These are phyloP conservation scores for Nysson spinosus DNA, from an alignment of 2,888 invertebrate genomes.

Conservation along the genomic window DNA sequence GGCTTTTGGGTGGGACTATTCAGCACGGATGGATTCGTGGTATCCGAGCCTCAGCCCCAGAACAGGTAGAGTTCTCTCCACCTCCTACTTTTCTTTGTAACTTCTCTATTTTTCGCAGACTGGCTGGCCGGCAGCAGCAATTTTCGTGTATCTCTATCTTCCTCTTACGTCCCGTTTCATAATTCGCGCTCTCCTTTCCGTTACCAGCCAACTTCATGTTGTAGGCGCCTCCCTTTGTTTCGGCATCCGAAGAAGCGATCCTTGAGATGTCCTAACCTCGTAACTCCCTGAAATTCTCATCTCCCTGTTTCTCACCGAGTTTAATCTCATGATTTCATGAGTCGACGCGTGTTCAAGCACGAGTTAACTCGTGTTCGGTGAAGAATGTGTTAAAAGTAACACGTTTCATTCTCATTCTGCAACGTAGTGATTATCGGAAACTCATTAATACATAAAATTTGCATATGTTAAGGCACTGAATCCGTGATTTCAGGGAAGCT, in stretches of 20 bases:
- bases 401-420: too few species aligned
- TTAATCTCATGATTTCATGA: neutral
- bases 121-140: slow-evolving; percentile 56
- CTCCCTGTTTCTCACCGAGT: slow-evolving; percentile 26
- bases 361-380: neutral
- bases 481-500: too few species aligned
- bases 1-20: slow-evolving; percentile 30
- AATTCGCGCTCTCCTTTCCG: slow-evolving; percentile 16
- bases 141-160: slow-evolving; percentile 51
- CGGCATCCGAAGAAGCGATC: slow-evolving; percentile 38
- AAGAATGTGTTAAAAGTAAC: too few species aligned
- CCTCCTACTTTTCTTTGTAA: slow-evolving; percentile 7
- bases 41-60: slow-evolving; percentile 1
- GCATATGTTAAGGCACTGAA: too few species aligned
- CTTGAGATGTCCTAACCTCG: slow-evolving; percentile 54
- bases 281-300: slow-evolving; percentile 40
- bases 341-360: neutral
- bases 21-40: slow-evolving; percentile 18
- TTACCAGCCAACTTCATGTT: slow-evolving; percentile 37
- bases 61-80: slow-evolving; percentile 52
- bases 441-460: too few species aligned
- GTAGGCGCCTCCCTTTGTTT: slow-evolving; percentile 57
- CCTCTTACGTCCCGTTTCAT: slow-evolving; percentile 1
- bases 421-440: too few species aligned
- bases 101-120: slow-evolving; percentile 61